These are phyloP conservation scores for Torymus tubicola DNA, from an alignment of 2,888 invertebrate genomes.

Conservation along the genomic window DNA sequence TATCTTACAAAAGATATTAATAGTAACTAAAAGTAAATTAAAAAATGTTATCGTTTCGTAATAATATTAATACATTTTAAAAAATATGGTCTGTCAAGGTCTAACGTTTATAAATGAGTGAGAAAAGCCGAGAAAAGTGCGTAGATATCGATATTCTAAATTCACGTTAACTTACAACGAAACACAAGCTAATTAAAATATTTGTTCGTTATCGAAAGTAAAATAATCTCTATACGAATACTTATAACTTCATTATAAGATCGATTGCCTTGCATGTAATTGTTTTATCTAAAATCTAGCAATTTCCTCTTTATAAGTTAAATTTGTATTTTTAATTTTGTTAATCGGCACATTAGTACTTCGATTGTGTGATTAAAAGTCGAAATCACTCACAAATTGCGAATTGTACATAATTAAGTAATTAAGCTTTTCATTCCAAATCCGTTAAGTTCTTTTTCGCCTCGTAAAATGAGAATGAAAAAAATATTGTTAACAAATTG, in stretches of 20 bases:
- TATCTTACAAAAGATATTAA: too few relatives aligned
- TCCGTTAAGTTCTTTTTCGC: conserved; percentile 31
- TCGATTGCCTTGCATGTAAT: conserved; percentile 41
- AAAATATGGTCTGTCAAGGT: not conserved
- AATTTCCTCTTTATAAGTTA: conserved; percentile 28
- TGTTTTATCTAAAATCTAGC: conserved; percentile 27
- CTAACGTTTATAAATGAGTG: conserved; percentile 21
- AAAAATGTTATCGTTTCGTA: not conserved
- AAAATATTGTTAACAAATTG: conserved; percentile 34
- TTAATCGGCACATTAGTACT: conserved; percentile 38
- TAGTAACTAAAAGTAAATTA: too few relatives aligned
- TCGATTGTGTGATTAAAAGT: conserved; percentile 33
- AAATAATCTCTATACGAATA: conserved; percentile 18
- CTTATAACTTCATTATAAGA: conserved; percentile 28
- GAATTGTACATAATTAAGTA: conserved; percentile 53
- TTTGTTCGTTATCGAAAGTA: conserved; percentile 10
- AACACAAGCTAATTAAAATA: conserved; percentile 27
- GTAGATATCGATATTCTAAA: conserved; percentile 21
- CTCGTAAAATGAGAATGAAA: conserved; percentile 30
- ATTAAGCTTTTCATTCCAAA: conserved; percentile 33
- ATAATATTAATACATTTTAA: not conserved
- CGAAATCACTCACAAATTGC: conserved; percentile 36
- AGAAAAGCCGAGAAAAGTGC: conserved; percentile 38
- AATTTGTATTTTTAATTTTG: conserved; percentile 40
- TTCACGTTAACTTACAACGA: conserved; percentile 5